Percentiles rank a stretch among this genome's conserved stretches.
These are phyloP conservation scores for Gnathonemus longibarbis DNA, from an alignment of 2,113 vertebrate genomes.

Conservation along the genomic window DNA sequence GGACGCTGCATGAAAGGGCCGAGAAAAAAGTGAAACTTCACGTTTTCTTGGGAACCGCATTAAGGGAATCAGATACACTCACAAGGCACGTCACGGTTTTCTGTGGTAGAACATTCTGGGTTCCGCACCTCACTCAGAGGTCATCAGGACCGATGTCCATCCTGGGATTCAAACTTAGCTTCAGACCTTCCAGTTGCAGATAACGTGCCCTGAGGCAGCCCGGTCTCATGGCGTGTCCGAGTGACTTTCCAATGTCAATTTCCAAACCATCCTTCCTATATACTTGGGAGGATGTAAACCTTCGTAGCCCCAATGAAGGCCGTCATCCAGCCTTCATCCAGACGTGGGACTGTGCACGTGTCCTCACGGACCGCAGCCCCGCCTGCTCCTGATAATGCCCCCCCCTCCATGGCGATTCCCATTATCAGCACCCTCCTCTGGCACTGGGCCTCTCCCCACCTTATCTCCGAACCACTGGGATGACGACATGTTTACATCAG, in stretches of 20 bases:
- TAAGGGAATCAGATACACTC: background rate
- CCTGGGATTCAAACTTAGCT: background rate
- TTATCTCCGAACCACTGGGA: conserved; percentile 53
- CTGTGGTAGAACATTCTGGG: background rate
- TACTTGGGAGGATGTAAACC: background rate
- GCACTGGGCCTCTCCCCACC: conserved; percentile 25
- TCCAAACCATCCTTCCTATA: background rate
- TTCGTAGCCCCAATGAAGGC: background rate
- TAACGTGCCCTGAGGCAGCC: background rate
- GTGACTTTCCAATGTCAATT: background rate
- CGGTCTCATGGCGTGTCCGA: background rate
- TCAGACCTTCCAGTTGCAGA: background rate
- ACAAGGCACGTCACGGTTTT: background rate
- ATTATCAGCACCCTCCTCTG: background rate
- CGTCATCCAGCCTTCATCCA: no score
- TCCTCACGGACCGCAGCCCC: background rate
- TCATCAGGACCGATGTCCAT: background rate
- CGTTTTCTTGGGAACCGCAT: background rate
- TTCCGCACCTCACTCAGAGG: background rate
- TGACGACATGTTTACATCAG: conserved; percentile 10
- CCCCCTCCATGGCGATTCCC: background rate
- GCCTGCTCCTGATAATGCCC: background rate
- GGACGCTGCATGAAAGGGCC: background rate
- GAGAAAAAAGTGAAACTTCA: background rate
- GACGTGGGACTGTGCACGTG: background rate